A percentile compares a stretch with the other conserved stretches of the same genome.
Conservation (phyloP, 2,888 invertebrate species). For the Fragum whitleyi region DNA sequence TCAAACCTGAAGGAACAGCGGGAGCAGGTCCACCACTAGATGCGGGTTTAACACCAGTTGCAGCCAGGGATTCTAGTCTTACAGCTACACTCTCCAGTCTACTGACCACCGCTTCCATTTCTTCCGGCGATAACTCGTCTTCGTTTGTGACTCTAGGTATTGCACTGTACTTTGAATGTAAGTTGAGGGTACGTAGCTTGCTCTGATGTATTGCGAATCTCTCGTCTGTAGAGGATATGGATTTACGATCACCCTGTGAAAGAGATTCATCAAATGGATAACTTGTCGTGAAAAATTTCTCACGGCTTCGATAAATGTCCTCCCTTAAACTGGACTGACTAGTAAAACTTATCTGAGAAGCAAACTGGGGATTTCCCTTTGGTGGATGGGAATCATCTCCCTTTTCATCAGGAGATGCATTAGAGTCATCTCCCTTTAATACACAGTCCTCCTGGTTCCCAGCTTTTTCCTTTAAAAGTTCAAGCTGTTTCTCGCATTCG, state of each 20-base stretch:
- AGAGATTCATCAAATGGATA: constrained; percentile 38
- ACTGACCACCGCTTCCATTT: constrained; percentile 90
- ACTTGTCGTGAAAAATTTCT: constrained; percentile 52
- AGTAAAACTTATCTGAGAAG: constrained; percentile 45
- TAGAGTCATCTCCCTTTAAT: constrained; percentile 19
- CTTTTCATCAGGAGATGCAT: constrained; percentile 24
- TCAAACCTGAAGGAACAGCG: neutral
- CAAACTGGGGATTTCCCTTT: neutral
- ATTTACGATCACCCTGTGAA: constrained; percentile 48
- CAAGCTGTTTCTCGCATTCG: constrained; percentile 22
- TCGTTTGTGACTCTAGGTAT: constrained; percentile 31
- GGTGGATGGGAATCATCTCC: constrained; percentile 14
- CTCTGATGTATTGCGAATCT: constrained; percentile 48
- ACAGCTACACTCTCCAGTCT: constrained; percentile 91
- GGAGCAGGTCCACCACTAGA: neutral
- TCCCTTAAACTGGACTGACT: constrained; percentile 48
- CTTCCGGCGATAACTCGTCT: constrained; percentile 79
- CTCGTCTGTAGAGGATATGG: constrained; percentile 44
- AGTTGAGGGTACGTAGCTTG: constrained; percentile 1
- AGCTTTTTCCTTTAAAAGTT: constrained; percentile 8
- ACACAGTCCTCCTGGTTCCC: constrained; percentile 40
- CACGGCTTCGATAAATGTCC: constrained; percentile 51
- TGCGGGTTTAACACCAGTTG: constrained; percentile 30
- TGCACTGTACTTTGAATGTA: neutral
- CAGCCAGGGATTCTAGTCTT: constrained; percentile 87